Evolutionary conservation across 2,888 invertebrate genomes (phyloP).

Genomic region (Lasiommata megera): DNA sequence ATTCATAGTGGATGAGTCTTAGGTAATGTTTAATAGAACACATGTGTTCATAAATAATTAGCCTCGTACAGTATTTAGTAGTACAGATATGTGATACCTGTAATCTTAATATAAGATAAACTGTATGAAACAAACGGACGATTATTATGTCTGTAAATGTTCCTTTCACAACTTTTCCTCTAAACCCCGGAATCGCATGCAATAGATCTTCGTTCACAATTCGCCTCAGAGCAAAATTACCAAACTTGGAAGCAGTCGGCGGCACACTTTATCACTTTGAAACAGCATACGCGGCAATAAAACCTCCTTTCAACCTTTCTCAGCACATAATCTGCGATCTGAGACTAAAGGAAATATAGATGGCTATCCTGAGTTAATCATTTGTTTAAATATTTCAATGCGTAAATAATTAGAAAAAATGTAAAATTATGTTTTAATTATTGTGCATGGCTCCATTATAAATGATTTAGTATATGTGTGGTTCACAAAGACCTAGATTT

Average conservation of each 20-base stretch:
- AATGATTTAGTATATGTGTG: too few relatives aligned
- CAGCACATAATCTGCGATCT: constrained; percentile 11
- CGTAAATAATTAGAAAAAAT: too few relatives aligned
- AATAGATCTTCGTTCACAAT: constrained; percentile 29
- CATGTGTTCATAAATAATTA: too few relatives aligned
- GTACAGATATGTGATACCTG: too few relatives aligned
- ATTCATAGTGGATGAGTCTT: too few relatives aligned
- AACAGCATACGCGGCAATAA: constrained; percentile 35
- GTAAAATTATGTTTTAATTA: too few relatives aligned
- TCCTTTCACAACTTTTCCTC: constrained; percentile 4
- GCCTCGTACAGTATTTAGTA: too few relatives aligned
- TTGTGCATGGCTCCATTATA: too few relatives aligned
- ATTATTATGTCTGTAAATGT: background rate
- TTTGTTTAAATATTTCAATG: too few relatives aligned
- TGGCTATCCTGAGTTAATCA: background rate
- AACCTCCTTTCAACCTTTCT: constrained; percentile 24
- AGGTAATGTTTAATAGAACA: too few relatives aligned
- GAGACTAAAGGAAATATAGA: background rate
- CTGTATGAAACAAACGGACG: background rate
- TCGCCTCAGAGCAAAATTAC: constrained; percentile 31
- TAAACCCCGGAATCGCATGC: constrained; percentile 13
- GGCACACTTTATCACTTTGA: constrained; percentile 34
- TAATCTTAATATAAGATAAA: too few relatives aligned
- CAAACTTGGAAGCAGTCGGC: constrained; percentile 30
- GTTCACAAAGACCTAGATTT: too few relatives aligned